Conservation (phyloP, 2,888 invertebrate genomes). For the Eilema caniola region DNA sequence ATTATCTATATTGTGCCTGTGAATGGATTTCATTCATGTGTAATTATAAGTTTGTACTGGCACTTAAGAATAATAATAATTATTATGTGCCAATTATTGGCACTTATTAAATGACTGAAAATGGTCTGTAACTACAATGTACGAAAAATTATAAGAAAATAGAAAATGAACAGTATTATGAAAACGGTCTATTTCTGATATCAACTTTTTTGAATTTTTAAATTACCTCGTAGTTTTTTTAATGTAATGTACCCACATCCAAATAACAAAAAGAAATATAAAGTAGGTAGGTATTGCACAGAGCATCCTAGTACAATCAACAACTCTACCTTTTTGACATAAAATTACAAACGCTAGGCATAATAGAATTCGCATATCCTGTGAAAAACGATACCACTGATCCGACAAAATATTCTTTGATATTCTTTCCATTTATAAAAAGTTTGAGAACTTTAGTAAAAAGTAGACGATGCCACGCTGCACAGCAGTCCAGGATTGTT, state of each 20-base stretch:
- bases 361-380: neutral
- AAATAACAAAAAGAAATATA: too few species aligned
- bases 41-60: too few species aligned
- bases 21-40: neutral
- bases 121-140: neutral
- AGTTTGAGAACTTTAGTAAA: constrained; percentile 57
- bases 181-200: too few species aligned
- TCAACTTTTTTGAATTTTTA: too few species aligned
- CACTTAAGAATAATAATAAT: too few species aligned
- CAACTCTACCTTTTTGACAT: neutral
- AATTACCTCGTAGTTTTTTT: too few species aligned
- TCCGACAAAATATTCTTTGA: neutral
- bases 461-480: constrained; percentile 49
- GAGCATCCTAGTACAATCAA: neutral
- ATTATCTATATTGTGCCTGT: neutral
- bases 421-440: neutral
- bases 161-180: too few species aligned
- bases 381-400: neutral
- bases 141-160: too few species aligned
- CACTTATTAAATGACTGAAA: too few species aligned
- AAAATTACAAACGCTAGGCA: neutral
- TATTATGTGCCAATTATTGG: too few species aligned
- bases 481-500: constrained; percentile 53
- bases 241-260: too few species aligned
- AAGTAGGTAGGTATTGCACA: neutral